Evolutionary conservation across 53 echinoderm and acorn worm species (phyloP), one percentile per base, ranked within the genome.

Genomic region (Mesocentrotus franciscanus): DNA sequence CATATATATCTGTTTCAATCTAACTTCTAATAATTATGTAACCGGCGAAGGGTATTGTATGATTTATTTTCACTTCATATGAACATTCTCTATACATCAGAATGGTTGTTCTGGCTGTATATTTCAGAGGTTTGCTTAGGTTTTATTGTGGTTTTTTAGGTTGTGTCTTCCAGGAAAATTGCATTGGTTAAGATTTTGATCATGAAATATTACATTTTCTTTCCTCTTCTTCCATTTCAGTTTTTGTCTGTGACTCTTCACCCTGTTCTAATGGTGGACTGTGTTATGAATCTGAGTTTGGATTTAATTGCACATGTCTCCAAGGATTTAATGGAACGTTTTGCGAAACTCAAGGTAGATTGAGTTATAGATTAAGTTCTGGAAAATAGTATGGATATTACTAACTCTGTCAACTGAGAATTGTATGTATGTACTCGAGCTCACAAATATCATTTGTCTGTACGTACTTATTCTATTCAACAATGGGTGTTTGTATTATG

Each of bases 231-330:
- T 57, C 22, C 26, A 55, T 56, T 26, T 57, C 70, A 96, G 85
- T 93, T 33, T 36, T 34, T 68, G 56, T 61, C 12, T 96, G 96
- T 15, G 22, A 55, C 35, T 61, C 85, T 14, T 26, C 10, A 56
- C 93, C 93, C 22, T 96, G 96, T 70, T 58, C 30, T 29, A 93
- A 93, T 59, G 93, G 93, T 15, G 93, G 96, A 12, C 24, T 85
- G 26, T 96, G 96, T 93, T 33, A n/a, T 56, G 85, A 93, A 78
- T 58, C 56, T 6, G 66, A 60, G 16, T 42, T 30, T 93, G 96
- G 93, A 36, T 96, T 93, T 57, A 93, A 39, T 42, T 96, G 96
- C 64, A 83, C 55, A 20, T 96, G 96, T 55, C 93, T 85, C 11
- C 14, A 58, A 61, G 96, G 93, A 64, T 96, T 71, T 58, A 70